Base-by-base conservation (phyloP, 1,140 invertebrate genomes). In the Temnothorax curvispinosus region DNA sequence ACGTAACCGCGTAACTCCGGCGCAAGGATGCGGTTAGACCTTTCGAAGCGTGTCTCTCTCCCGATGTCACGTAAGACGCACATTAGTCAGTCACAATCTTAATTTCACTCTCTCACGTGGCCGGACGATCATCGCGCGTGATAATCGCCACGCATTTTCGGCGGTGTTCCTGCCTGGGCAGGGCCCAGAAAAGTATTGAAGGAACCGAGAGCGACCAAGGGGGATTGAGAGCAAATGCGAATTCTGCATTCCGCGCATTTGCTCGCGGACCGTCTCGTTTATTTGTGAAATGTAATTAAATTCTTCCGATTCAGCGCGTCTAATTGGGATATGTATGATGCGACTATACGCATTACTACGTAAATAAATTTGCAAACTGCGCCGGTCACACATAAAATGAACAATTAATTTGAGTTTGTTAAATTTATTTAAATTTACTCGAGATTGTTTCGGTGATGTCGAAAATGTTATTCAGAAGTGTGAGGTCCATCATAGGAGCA, bases 21-120 rank as follows among this genome's bases (percentile, higher is more conserved):
- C 89, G 89, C 90, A 91, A 91, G 90, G 90, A 91, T 92, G 91
- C 88, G 90, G 90, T 91, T 91, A 90, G 90, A 89, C 90, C 86
- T 91, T 91, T 90, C 90, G 89, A 91, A 88, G 89, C 90, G 81
- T 89, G 89, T 91, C 80, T 90, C 69, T 90, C 65, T 38, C 69
- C 82, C 84, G 84, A 91, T 92, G 90, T 91, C 91, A 92, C 91
- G 90, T 92, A 92, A 92, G 89, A 90, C 88, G 71, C 85, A 74
- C 87, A 86, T 89, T 88, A 86, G 75, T 84, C 74, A 91, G 85
- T 89, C 92, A 92, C 91, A 89, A 91, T 92, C 91, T 92, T 90
- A 91, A 92, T 92, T 92, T 92, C 89, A 92, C 91, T 92, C 86
- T 88, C 84, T 90, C 87, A 69, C 81, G 64, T 60, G 87, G 89